These are phyloP conservation scores for Drepana arcuata DNA, from an alignment of 1,140 invertebrate species.

Conservation along the genomic window DNA sequence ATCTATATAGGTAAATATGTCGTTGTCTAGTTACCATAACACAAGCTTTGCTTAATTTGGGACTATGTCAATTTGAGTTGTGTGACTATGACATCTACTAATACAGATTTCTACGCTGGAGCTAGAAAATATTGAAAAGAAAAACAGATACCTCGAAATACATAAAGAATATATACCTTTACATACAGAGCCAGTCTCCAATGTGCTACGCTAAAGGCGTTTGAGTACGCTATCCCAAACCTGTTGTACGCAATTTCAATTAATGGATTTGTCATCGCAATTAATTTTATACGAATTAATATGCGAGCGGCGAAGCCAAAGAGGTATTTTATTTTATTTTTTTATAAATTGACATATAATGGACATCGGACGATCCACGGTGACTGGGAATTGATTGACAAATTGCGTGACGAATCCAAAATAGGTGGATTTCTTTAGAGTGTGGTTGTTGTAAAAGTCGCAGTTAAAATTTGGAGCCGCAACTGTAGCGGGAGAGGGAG, in stretches of 20 bases:
- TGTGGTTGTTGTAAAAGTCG: conserved; percentile 53
- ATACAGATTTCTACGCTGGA: neutral
- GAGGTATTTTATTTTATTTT: conserved; percentile 40
- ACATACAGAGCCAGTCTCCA: neutral
- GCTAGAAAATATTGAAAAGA: neutral
- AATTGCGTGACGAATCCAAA: conserved; percentile 68
- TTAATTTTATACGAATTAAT: conserved; percentile 68
- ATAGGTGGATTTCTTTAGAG: conserved; percentile 65
- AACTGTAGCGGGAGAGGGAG: no score
- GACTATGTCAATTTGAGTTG: neutral
- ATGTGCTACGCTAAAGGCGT: conserved; percentile 19
- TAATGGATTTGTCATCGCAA: conserved; percentile 69
- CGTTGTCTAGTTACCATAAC: no score
- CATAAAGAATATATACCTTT: neutral
- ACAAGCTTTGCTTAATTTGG: no score
- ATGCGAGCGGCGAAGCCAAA: conserved; percentile 54
- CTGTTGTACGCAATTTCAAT: conserved; percentile 56
- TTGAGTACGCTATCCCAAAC: conserved; percentile 16
- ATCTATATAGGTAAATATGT: no score
- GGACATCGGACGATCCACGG: conserved; percentile 43
- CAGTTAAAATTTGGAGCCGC: no score
- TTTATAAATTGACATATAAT: conserved; percentile 63
- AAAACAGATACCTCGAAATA: neutral
- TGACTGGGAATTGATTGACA: conserved; percentile 65
- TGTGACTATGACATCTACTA: neutral